Evolutionary conservation across 2,797 vertebrate genomes (phyloP), one percentile per base, ranked within the genome.

Genomic region (Hafferia zeledoni): DNA sequence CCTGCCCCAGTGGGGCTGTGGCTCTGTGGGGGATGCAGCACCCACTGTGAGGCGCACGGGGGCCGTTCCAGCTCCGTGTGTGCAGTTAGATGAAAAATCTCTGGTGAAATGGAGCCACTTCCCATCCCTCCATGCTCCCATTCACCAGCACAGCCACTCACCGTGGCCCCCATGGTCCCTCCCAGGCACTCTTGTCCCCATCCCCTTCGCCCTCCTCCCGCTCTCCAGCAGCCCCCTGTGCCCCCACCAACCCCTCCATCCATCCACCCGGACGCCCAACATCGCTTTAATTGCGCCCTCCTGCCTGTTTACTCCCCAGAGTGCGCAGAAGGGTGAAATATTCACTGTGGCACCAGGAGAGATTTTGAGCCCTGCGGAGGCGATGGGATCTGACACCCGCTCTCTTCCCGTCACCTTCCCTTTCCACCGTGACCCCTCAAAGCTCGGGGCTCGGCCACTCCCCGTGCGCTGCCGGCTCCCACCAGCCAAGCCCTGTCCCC

Each of bases 351-450:
- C 97, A 96, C 90, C 89, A 59, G 84, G 76, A 60, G 90, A 78
- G 91, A 35, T 5, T 52, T 11, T 82, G 94, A 96, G 91, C 9
- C 37, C 2, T 5, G 64, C 6, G 30, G 35, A 76, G 68, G 46
- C 49, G 67, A 95, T 96, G 94, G 94, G 92, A 96, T 78, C 75
- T 96, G 96, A 97, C 96, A 96, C 81, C 60, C 47, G 35, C 86
- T 95, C 87, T 74, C 90, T 55, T 37, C 87, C 67, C 84, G 23
- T 93, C 95, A 90, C 93, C 92, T 89, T 83, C 91, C 89, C 90
- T 96, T 90, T 39, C 91, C 52, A 15, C 70, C 5, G 1, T 23
- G 3, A 72, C 92, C 92, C 89, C 95, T 96, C 91, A 90, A 85
- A 87, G 52, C 93, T 80, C 17, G 1, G 90, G 85, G 63, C 49